Evolutionary conservation across 2,888 invertebrate species (phyloP), one percentile per base, ranked within the genome.

Genomic region (Alsophila aescularia): DNA sequence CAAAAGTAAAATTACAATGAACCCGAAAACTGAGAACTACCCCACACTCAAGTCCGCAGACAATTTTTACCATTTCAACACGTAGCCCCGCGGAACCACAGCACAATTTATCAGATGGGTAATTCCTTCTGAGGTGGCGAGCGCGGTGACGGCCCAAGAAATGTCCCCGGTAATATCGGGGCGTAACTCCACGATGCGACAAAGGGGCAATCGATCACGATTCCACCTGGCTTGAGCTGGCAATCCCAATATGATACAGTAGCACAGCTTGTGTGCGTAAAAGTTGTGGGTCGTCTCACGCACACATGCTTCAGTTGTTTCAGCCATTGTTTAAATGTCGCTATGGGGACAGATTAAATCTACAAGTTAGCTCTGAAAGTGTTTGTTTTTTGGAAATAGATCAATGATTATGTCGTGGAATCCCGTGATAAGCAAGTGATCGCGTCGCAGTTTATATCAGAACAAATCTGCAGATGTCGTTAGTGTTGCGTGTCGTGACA

Each of bases 141-240:
- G 73, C 73, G 73, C 72, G 75, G 75, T 74, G 81, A 80, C 79
- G 77, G 70, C 66, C 66, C 69, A 84, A 85, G 85, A 85, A 85
- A 84, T 83, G 78, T 80, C 77, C 70, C 70, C 72, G 70, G 72
- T 72, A 79, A 80, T 81, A 81, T 79, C 71, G 71, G 70, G 66
- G 70, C 69, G 70, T 62, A 69, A 71, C 69, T 68, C 66, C 69
- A 66, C 69, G 64, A 65, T 70, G 80, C 76, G 81, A 83, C 86
- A 84, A 85, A 83, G 81, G 82, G 79, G 80, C 86, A 87, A 87
- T 88, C 87, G 85, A 89, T 87, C 88, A 86, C 77, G 70, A 59
- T 79, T 81, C 80, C 83, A 87, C 85, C 85, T 86, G 85, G 77
- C 76, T 74, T 77, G 77, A 79, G 75, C 72, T 73, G 77, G 75